Conservation (phyloP, 2,888 invertebrate genomes). For the Teinopalpus imperialis region DNA sequence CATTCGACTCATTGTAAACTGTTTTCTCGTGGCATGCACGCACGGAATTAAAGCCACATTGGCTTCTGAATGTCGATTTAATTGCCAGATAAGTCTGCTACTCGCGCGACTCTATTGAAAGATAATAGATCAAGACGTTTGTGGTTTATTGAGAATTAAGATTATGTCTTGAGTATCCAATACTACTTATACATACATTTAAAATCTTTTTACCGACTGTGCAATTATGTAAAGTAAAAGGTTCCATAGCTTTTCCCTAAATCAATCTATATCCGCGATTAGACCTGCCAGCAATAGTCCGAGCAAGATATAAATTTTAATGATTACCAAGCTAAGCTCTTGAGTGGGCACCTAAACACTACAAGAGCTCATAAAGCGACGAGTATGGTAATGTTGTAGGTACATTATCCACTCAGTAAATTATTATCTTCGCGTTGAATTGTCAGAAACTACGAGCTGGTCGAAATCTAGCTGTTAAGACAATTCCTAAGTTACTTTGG, state of each 20-base stretch:
- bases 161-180: constrained; percentile 11
- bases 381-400: constrained; percentile 72
- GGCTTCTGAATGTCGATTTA: constrained; percentile 81
- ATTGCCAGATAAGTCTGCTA: constrained; percentile 77
- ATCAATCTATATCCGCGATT: constrained; percentile 55
- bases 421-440: constrained; percentile 49
- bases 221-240: no score
- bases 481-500: constrained; percentile 27
- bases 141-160: constrained; percentile 60
- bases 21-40: constrained; percentile 66
- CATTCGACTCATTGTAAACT: constrained; percentile 74
- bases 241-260: neutral
- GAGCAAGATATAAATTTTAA: constrained; percentile 73
- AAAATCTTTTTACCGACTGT: no score
- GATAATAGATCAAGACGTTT: constrained; percentile 76
- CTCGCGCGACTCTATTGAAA: constrained; percentile 71
- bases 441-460: constrained; percentile 53
- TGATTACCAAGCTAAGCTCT: constrained; percentile 52
- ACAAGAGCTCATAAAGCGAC: constrained; percentile 74
- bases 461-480: constrained; percentile 45
- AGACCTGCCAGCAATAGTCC: constrained; percentile 74
- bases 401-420: constrained; percentile 55
- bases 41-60: constrained; percentile 70
- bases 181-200: neutral
- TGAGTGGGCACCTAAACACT: constrained; percentile 79